phyloP scores from a whole-genome alignment of 2,113 vertebrate genomes.

The Ophthalmolycus amberensis region DNA sequence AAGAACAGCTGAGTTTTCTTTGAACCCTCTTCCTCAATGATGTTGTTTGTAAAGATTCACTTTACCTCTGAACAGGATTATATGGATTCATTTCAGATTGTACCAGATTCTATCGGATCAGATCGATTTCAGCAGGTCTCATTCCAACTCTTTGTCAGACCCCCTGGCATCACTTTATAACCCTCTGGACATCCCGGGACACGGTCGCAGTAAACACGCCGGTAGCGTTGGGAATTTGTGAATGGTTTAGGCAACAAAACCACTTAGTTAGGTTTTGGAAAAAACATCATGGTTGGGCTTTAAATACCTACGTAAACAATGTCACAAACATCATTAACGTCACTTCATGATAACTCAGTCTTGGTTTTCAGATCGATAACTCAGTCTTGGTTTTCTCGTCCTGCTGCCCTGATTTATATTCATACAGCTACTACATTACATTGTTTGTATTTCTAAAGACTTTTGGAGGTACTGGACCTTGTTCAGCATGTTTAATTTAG shows the following conservation, averaged over 20 bases:
- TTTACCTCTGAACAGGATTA: neutral
- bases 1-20: neutral
- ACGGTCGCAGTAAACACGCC: neutral
- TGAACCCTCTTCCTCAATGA: neutral
- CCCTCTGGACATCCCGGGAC: neutral
- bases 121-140: neutral
- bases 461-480: neutral
- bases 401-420: neutral
- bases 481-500: neutral
- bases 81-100: neutral
- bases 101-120: neutral
- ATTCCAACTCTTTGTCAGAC: neutral
- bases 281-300: neutral
- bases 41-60: neutral
- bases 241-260: neutral
- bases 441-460: neutral
- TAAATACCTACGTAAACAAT: neutral
- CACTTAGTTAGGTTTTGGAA: too few relatives aligned
- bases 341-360: too few relatives aligned
- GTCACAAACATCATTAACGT: neutral
- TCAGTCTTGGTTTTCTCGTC: too few relatives aligned
- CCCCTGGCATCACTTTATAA: neutral
- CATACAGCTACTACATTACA: neutral
- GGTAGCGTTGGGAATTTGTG: neutral
- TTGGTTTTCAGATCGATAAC: too few relatives aligned